Evolutionary conservation across 2,113 vertebrate genomes (phyloP).

Genomic region (Dasyprocta punctata): DNA sequence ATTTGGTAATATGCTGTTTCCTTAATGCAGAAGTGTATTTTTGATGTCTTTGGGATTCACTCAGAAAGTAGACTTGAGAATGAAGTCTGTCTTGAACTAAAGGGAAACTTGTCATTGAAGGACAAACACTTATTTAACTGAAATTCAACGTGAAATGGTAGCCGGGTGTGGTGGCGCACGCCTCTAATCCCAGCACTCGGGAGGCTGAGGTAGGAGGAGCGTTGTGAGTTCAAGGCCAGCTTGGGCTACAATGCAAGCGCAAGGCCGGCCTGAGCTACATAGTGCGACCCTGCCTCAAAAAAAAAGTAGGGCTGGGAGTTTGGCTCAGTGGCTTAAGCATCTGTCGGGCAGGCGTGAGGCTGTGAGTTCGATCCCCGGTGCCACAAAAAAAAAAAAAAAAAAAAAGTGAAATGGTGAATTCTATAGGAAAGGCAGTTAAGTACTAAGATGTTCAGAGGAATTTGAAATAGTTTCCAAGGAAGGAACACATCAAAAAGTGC

Average conservation of each 20-base stretch:
- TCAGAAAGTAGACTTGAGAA: slow-evolving; percentile 24
- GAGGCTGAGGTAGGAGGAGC: too few relatives aligned
- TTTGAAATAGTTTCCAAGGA: not conserved
- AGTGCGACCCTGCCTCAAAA: too few relatives aligned
- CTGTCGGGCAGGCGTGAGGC: too few relatives aligned
- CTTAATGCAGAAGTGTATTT: not conserved
- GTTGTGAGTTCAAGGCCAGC: too few relatives aligned
- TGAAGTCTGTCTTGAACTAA: slow-evolving; percentile 27
- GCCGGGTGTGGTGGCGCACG: too few relatives aligned
- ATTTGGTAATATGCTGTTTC: not conserved
- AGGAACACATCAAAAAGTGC: not conserved
- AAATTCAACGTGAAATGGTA: slow-evolving; percentile 25
- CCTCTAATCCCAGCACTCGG: too few relatives aligned
- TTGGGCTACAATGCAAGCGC: too few relatives aligned
- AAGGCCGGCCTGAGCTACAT: too few relatives aligned
- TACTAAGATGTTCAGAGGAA: not conserved
- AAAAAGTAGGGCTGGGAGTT: too few relatives aligned
- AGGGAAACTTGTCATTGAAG: not conserved
- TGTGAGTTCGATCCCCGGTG: too few relatives aligned
- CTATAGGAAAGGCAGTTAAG: not conserved
- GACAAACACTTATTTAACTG: not conserved
- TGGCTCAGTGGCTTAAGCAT: too few relatives aligned
- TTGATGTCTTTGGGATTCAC: slow-evolving; percentile 19
- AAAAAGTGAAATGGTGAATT: slow-evolving; percentile 20
- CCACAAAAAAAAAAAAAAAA: too few relatives aligned